phyloP scores from a whole-genome alignment of 1,140 invertebrate genomes.

The Metopolophium dirhodum region DNA sequence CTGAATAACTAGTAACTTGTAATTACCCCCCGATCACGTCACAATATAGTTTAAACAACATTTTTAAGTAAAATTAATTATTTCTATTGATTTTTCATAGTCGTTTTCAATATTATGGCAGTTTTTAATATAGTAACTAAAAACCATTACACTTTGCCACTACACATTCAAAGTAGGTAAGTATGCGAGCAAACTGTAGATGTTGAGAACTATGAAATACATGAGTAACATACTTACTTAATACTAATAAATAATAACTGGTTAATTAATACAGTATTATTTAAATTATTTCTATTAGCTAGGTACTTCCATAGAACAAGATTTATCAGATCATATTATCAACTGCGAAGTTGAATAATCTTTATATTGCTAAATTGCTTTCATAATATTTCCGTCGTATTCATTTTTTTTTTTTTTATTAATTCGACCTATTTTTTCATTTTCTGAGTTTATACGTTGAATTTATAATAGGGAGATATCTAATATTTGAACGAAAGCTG shows the following conservation, averaged over 20 bases:
- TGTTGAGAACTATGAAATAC: background rate
- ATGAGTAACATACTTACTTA: background rate
- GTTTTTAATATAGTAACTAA: background rate
- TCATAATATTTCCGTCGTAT: background rate
- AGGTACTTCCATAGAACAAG: background rate
- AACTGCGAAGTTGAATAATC: background rate
- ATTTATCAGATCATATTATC: background rate
- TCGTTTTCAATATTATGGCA: background rate
- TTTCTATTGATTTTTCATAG: background rate
- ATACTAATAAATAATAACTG: background rate
- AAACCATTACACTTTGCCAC: background rate
- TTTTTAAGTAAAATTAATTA: background rate
- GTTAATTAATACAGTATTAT: background rate
- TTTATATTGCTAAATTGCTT: slow-evolving; percentile 6
- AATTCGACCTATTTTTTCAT: background rate
- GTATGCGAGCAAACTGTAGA: background rate
- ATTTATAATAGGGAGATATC: slow-evolving; percentile 2
- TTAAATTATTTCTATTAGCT: background rate
- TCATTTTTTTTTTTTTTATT: background rate
- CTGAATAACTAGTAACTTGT: background rate
- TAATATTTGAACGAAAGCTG: background rate
- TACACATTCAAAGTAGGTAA: background rate
- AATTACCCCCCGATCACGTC: background rate
- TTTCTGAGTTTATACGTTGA: slow-evolving; percentile 1
- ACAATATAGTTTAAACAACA: too few relatives aligned